Evolutionary conservation across 2,888 invertebrate species (phyloP), one percentile per base, ranked within the genome.

Genomic region (Sarcophaga carnaria): DNA sequence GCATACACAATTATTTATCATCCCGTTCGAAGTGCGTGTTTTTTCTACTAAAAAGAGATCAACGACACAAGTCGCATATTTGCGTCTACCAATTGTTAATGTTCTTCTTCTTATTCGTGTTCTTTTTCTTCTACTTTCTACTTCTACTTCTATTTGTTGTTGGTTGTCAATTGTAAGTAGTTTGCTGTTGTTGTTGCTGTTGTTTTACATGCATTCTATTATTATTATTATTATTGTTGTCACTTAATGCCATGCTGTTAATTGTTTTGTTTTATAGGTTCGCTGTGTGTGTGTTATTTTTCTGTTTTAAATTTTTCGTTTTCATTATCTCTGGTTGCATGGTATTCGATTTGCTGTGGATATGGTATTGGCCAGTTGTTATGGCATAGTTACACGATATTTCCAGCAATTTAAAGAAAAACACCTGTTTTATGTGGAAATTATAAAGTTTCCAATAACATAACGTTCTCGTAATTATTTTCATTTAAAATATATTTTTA

Each of bases 11-110:
- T 14, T 25, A 60, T 71, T 60, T 66, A 83, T 54, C 54, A 54
- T 54, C 62, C 60, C 71, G 66, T 74, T 70, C 54, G 45, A 10
- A 70, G 63, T 60, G 27, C 60, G 27, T 66, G 20, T 47, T 70
- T 49, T 27, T n/a, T 66, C n/a, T 54, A 14, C 17, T 12, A 54
- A 54, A 27, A 25, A 49, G 62, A 84, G 83, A 87, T 87, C 87
- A 87, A 87, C 83, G 83, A 87, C 87, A 80, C 87, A 84, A 84
- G 87, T 87, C 83, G 75, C 83, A 86, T 83, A 86, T 69, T 76
- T 81, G 70, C 63, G 63, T 67, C 37, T 54, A 49, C 27, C 47
- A 70, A 70, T 47, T 45, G 70, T 17, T 64, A n/a, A 27, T 70
- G 8, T 78, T 78, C 6, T 67, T 17, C 20, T 20, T 54, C 17